Percentiles rank a stretch among this genome's conserved stretches.
Evolutionary conservation across 2,888 invertebrate genomes (phyloP).

Genomic region (Chelonus formosanus): DNA sequence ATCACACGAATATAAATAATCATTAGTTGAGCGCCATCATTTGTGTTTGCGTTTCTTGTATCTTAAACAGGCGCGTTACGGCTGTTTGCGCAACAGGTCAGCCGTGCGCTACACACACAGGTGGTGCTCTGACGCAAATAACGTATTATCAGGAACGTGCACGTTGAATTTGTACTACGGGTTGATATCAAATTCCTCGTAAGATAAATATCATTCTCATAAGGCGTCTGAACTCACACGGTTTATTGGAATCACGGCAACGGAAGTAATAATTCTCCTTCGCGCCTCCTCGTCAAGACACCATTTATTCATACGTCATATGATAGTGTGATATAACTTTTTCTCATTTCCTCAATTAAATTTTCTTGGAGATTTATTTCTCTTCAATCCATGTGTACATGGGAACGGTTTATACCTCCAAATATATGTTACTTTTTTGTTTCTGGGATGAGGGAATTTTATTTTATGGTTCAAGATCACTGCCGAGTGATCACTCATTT

Average conservation of each 20-base stretch:
- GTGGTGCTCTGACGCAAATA: slow-evolving; percentile 52
- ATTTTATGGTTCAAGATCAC: too few species aligned
- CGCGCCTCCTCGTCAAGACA: background rate
- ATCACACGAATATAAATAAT: slow-evolving; percentile 9
- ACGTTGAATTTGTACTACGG: slow-evolving; percentile 13
- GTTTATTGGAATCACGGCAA: slow-evolving; percentile 29
- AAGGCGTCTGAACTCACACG: slow-evolving; percentile 16
- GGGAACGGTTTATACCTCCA: too few species aligned
- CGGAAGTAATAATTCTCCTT: slow-evolving; percentile 24
- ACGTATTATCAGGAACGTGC: slow-evolving; percentile 21
- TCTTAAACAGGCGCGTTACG: slow-evolving; percentile 25
- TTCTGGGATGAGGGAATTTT: too few species aligned
- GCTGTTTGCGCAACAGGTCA: slow-evolving; percentile 48
- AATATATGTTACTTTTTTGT: too few species aligned
- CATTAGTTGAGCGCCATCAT: background rate
- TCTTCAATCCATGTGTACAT: too few species aligned
- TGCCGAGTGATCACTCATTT: too few species aligned
- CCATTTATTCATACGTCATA: slow-evolving; percentile 20
- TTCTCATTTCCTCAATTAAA: slow-evolving; percentile 3
- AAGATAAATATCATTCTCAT: slow-evolving; percentile 5
- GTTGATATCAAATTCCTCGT: slow-evolving; percentile 5
- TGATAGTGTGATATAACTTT: slow-evolving; percentile 16
- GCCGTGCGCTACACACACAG: slow-evolving; percentile 42
- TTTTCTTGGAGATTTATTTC: too few species aligned
- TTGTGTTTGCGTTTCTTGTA: slow-evolving; percentile 6